Evolutionary conservation across 2,888 invertebrate species (phyloP).

Genomic region (Mythimna loreyi): DNA sequence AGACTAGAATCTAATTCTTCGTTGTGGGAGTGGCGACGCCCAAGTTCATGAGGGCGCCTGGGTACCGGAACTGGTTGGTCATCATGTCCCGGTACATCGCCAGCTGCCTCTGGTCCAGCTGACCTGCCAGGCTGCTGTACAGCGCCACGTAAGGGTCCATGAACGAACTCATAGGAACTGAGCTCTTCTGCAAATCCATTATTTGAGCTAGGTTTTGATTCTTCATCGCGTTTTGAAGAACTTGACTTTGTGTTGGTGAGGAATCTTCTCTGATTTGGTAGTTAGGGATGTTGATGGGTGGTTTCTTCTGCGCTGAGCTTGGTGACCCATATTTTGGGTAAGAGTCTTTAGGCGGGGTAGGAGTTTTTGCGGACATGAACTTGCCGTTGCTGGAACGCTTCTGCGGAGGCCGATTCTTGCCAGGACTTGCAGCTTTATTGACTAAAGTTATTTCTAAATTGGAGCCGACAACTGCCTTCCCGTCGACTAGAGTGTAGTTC

Average conservation of each 20-base stretch:
- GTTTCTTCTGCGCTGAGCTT: slow-evolving; percentile 67
- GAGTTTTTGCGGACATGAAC: slow-evolving; percentile 87
- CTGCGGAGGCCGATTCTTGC: slow-evolving; percentile 80
- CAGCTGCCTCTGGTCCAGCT: slow-evolving; percentile 84
- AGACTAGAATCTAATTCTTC: slow-evolving; percentile 80
- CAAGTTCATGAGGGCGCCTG: slow-evolving; percentile 78
- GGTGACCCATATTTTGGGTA: slow-evolving; percentile 68
- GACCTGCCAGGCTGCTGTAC: slow-evolving; percentile 81
- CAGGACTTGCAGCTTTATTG: slow-evolving; percentile 81
- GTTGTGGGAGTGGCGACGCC: slow-evolving; percentile 84
- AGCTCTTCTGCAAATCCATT: slow-evolving; percentile 59
- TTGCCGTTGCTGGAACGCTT: slow-evolving; percentile 91
- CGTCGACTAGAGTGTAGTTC: slow-evolving; percentile 84
- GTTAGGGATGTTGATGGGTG: slow-evolving; percentile 79
- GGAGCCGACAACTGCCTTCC: slow-evolving; percentile 89
- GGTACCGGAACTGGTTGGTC: slow-evolving; percentile 82
- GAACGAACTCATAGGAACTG: slow-evolving; percentile 70
- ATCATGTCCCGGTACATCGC: slow-evolving; percentile 86
- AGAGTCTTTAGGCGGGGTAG: slow-evolving; percentile 79
- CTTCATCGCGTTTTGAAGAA: slow-evolving; percentile 47
- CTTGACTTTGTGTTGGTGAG: slow-evolving; percentile 67
- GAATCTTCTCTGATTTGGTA: slow-evolving; percentile 81
- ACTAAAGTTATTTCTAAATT: slow-evolving; percentile 94
- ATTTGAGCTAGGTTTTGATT: slow-evolving; percentile 53
- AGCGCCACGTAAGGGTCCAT: slow-evolving; percentile 87